These are phyloP conservation scores for Florisuga fusca DNA, from an alignment of 2,797 vertebrate species.

Conservation along the genomic window DNA sequence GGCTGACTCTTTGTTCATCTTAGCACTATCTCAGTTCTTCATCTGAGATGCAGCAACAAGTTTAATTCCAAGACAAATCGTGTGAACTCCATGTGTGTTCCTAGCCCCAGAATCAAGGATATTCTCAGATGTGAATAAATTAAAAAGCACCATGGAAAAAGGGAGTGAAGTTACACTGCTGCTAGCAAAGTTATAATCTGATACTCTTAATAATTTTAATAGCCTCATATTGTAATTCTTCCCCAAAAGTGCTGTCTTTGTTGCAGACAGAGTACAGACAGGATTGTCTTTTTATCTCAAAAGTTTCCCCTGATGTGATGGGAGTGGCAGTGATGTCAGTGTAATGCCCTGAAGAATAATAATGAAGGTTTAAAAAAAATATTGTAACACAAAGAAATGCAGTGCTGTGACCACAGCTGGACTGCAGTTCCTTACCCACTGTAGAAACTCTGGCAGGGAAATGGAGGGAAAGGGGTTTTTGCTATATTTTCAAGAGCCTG, in stretches of 20 bases:
- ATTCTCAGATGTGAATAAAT: conserved; percentile 17
- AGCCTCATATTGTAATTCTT: background rate
- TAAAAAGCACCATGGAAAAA: background rate
- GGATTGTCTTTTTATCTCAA: background rate
- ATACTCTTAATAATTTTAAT: conserved; percentile 32
- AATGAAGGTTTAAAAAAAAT: background rate
- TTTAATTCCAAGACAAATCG: conserved; percentile 27
- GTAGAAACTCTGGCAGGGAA: background rate
- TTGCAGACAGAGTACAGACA: background rate
- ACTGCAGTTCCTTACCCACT: background rate
- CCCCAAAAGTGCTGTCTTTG: background rate
- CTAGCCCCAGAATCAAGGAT: background rate
- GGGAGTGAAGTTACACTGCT: conserved; percentile 7
- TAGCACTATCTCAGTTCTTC: background rate
- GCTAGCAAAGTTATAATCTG: conserved; percentile 17
- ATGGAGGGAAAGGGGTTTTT: accelerated
- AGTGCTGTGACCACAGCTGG: background rate
- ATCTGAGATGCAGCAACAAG: conserved; percentile 17
- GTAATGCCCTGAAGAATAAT: background rate
- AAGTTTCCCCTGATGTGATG: background rate
- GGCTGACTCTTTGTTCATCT: conserved; percentile 6
- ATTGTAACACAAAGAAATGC: background rate
- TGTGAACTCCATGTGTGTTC: conserved; percentile 24
- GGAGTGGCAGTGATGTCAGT: background rate
- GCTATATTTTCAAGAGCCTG: background rate